A percentile compares a stretch with the other conserved stretches of the same genome.
phyloP scores from a whole-genome alignment of 2,113 vertebrate genomes.

The Xerus inauris region DNA sequence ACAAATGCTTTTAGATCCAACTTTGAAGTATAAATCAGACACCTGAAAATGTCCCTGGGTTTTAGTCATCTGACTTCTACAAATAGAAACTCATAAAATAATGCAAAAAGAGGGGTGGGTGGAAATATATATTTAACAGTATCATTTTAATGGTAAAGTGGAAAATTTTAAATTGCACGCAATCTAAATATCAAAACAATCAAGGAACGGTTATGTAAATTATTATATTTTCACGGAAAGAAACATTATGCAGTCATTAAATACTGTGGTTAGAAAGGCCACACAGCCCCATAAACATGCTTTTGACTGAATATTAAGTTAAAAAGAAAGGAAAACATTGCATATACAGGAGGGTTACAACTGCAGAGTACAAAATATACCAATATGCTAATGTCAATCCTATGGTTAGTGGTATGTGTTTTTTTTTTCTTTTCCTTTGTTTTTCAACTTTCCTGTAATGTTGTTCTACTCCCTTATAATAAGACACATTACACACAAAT shows the following conservation, averaged over 20 bases:
- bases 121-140: neutral
- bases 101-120: neutral
- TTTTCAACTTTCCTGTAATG: conserved; percentile 23
- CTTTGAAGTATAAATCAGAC: neutral
- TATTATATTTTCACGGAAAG: neutral
- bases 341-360: neutral
- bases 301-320: neutral
- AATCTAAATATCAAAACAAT: conserved; percentile 50
- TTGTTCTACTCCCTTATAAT: conserved; percentile 27
- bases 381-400: neutral
- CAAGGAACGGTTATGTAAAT: neutral
- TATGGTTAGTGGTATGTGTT: neutral
- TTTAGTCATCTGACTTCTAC: conserved; percentile 21
- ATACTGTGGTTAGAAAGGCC: neutral
- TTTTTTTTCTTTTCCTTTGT: neutral
- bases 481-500: neutral
- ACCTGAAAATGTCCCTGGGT: neutral
- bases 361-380: neutral
- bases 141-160: neutral
- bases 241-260: conserved; percentile 21
- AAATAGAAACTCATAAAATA: conserved; percentile 48
- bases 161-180: neutral
- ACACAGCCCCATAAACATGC: neutral
- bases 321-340: neutral
- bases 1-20: neutral